Evolutionary conservation across 2,113 vertebrate species (phyloP).

Genomic region (Cygnus buccinator): DNA sequence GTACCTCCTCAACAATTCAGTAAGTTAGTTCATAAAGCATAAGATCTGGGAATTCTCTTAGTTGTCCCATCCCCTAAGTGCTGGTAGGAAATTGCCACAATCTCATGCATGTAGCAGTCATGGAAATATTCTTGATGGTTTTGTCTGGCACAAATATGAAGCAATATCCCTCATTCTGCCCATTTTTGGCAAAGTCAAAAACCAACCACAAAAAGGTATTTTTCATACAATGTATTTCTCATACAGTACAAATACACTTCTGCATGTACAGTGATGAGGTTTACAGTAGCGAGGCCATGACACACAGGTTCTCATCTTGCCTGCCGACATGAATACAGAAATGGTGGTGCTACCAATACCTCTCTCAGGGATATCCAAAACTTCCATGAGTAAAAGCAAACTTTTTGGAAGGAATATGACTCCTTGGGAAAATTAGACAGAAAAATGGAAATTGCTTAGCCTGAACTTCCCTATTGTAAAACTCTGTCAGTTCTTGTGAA

Average conservation of each 20-base stretch:
- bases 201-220: neutral
- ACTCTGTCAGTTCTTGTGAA: neutral
- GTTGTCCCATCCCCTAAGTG: neutral
- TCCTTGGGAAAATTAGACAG: neutral
- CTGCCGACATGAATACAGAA: neutral
- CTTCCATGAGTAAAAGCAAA: neutral
- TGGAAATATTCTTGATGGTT: neutral
- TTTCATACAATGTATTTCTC: neutral
- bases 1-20: neutral
- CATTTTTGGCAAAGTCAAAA: neutral
- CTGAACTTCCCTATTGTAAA: neutral
- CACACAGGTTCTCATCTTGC: neutral
- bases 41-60: neutral
- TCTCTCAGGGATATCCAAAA: neutral
- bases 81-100: neutral
- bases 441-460: neutral
- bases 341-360: neutral
- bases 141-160: neutral
- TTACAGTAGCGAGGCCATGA: neutral
- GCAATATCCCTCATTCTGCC: neutral
- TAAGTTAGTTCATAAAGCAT: neutral
- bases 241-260: neutral
- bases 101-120: neutral
- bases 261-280: fast-evolving
- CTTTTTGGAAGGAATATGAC: neutral